Evolutionary conservation across 1,140 invertebrate genomes (phyloP), one percentile per base, ranked within the genome.

Genomic region (Harlomillsia oculata): DNA sequence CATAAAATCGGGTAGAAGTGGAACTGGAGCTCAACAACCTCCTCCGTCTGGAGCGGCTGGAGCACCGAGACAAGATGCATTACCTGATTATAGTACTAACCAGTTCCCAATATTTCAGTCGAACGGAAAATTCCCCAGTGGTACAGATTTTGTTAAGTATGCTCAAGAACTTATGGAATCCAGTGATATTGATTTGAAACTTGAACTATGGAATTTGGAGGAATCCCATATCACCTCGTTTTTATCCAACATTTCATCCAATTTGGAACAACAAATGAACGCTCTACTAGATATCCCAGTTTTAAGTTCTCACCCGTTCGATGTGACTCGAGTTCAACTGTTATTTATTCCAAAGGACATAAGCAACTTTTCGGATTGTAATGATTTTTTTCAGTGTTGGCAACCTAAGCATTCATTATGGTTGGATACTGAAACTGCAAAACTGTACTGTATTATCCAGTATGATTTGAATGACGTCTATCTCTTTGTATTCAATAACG

Each of bases 401-500:
- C n/a, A n/a, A n/a, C n/a, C n/a, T n/a, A n/a, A n/a, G n/a, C n/a
- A n/a, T n/a, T n/a, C n/a, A n/a, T n/a, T n/a, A n/a, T n/a, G n/a
- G n/a, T n/a, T n/a, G n/a, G n/a, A n/a, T n/a, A n/a, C n/a, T n/a
- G n/a, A 39, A 39, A 48, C 5, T 6, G 37, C 11, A 51, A 40
- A 29, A 28, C 48, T 5, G 30, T 25, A 5, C 8, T 50, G 4
- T 36, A 13, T 20, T 50, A 32, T 39, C 14, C 44, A 14, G 2
- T 48, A 28, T 23, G 29, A 40, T 28, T 29, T 36, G 26, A 25
- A 21, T 11, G 37, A 28, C 11, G 16, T 44, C 2, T 39, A 51
- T 23, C 41, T 59, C 16, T 59, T 59, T 26, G 57, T 49, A 39
- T 14, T 54, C n/a, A 45, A 50, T 52, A 41, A 40, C 9, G 21